These are phyloP conservation scores for Carollia perspicillata DNA, from an alignment of 2,113 vertebrate species.

Conservation along the genomic window DNA sequence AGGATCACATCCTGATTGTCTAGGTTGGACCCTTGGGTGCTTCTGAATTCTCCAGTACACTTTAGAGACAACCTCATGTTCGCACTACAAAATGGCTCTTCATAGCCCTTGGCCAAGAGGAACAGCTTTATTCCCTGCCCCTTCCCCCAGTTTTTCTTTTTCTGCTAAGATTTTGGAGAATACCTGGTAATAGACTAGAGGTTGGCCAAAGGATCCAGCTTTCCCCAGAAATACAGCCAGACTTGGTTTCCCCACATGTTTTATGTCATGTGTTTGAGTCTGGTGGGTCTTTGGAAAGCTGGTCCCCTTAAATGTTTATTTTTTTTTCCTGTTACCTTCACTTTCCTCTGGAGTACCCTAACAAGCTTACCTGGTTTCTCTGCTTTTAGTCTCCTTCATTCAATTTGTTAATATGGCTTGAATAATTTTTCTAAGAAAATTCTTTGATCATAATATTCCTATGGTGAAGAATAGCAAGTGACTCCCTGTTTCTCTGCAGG, in stretches of 20 bases:
- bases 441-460: background rate
- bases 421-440: background rate
- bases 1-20: background rate
- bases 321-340: background rate
- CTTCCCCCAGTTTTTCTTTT: background rate
- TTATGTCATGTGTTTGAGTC: background rate
- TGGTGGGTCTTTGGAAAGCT: background rate
- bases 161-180: background rate
- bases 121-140: background rate
- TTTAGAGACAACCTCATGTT: background rate
- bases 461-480: background rate
- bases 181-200: background rate
- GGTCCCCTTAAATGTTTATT: background rate
- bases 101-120: background rate
- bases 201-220: background rate
- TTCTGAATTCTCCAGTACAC: background rate
- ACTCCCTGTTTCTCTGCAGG: background rate
- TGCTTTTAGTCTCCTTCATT: background rate
- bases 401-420: background rate
- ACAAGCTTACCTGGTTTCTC: background rate
- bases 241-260: background rate
- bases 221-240: background rate
- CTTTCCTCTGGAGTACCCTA: background rate
- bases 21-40: background rate
- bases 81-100: background rate